A percentile compares a stretch with the other conserved stretches of the same genome.
Evolutionary conservation across 1,140 invertebrate species (phyloP).

Genomic region (Globodera rostochiensis): DNA sequence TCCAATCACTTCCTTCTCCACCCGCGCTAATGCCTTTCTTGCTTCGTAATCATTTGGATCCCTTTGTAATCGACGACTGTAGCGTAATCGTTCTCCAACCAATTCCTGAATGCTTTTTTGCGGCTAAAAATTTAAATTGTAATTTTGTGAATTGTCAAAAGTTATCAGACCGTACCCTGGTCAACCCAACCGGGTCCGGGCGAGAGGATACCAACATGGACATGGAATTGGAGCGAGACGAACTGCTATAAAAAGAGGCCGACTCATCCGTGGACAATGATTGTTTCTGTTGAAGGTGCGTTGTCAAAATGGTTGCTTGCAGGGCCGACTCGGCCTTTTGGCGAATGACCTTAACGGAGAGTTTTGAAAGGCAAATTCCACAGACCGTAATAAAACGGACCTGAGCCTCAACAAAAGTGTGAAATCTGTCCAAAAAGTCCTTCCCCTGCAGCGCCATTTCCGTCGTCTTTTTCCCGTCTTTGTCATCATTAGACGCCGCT

Average conservation of each 20-base stretch:
- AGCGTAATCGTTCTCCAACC: conserved; percentile 26
- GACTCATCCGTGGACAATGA: background rate
- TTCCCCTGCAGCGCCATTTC: background rate
- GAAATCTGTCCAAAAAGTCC: conserved; percentile 21
- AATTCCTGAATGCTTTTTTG: conserved; percentile 26
- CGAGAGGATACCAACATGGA: background rate
- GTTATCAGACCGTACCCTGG: background rate
- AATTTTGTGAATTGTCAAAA: background rate
- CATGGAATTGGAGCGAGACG: background rate
- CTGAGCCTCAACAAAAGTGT: conserved; percentile 26
- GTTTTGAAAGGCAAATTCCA: background rate
- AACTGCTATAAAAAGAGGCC: background rate
- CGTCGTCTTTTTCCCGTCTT: background rate
- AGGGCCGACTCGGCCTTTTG: conserved; percentile 27
- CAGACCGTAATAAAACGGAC: background rate
- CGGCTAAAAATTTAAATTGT: conserved; percentile 7
- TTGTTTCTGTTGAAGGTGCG: conserved; percentile 10
- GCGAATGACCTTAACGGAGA: conserved; percentile 5
- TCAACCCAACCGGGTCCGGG: conserved; percentile 18
- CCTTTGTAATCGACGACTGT: conserved; percentile 26
- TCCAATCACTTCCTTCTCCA: conserved; percentile 27
- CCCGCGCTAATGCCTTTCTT: conserved; percentile 26
- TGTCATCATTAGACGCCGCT: background rate
- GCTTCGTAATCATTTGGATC: conserved; percentile 40
- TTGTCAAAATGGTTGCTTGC: conserved; percentile 26